These are phyloP conservation scores for Conus canariensis DNA, from an alignment of 2,888 invertebrate genomes.

Conservation along the genomic window DNA sequence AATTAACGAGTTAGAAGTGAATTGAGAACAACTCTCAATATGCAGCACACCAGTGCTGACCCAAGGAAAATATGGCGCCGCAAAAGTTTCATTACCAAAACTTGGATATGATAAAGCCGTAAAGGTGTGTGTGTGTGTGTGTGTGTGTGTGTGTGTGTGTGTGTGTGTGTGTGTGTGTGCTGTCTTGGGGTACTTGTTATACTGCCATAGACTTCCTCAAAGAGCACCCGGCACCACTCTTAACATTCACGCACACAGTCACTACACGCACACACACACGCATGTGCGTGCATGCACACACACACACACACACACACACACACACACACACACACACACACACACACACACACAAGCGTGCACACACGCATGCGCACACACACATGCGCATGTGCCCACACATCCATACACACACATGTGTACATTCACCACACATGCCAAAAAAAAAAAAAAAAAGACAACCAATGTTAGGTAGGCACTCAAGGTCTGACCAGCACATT, in stretches of 20 bases:
- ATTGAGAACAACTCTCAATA: too few relatives aligned
- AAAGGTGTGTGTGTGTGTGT: neutral
- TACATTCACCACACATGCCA: too few relatives aligned
- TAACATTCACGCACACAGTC: neutral
- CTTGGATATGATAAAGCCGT: neutral
- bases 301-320: slow-evolving; percentile 1
- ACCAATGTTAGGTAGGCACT: too few relatives aligned
- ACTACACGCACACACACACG: neutral
- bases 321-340: slow-evolving; percentile 2
- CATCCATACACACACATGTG: too few relatives aligned
- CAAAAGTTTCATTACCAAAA: neutral
- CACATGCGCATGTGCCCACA: neutral
- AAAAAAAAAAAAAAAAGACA: too few relatives aligned
- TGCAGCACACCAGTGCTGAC: too few relatives aligned
- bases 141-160: slow-evolving; percentile 11
- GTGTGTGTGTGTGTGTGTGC: neutral
- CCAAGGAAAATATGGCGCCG: neutral
- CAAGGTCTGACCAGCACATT: too few relatives aligned
- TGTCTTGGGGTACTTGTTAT: too few relatives aligned
- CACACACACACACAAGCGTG: slow-evolving; percentile 28
- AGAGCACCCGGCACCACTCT: too few relatives aligned
- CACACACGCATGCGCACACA: slow-evolving; percentile 3
- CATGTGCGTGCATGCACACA: neutral
- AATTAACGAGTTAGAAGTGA: too few relatives aligned
- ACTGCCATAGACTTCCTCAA: too few relatives aligned